A percentile compares a stretch with the other conserved stretches of the same genome.
Evolutionary conservation across 2,888 invertebrate genomes (phyloP).

Genomic region (Pseudococcus jackbeardsleyi): DNA sequence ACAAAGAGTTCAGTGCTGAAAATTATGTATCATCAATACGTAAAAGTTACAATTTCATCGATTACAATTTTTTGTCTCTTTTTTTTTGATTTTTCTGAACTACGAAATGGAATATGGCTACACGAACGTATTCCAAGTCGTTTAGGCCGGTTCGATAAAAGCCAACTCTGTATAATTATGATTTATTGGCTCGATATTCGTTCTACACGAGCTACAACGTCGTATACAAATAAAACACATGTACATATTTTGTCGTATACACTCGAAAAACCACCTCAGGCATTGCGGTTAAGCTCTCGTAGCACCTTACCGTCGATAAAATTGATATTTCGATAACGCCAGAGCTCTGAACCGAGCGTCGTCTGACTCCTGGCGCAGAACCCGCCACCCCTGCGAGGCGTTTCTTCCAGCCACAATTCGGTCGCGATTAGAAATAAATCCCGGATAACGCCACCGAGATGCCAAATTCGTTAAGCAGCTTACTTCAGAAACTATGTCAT

Average conservation of each 20-base stretch:
- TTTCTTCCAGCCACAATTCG: not conserved
- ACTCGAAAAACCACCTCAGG: not conserved
- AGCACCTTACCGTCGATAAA: not conserved
- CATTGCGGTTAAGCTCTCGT: not conserved
- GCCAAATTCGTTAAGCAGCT: not conserved
- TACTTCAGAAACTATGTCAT: not conserved
- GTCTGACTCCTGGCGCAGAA: not conserved
- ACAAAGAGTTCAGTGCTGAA: too few species aligned
- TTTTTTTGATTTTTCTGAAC: too few species aligned
- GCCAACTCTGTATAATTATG: not conserved
- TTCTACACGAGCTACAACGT: not conserved
- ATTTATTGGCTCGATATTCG: constrained; percentile 21
- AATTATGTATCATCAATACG: too few species aligned
- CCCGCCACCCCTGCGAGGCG: not conserved
- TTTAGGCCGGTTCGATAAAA: not conserved
- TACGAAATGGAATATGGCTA: too few species aligned
- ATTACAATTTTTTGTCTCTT: too few species aligned
- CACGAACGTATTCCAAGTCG: not conserved
- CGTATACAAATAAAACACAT: not conserved
- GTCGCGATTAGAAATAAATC: not conserved
- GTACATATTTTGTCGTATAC: not conserved
- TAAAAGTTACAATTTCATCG: too few species aligned
- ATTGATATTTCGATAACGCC: not conserved
- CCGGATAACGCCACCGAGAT: not conserved
- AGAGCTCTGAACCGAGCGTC: not conserved